A percentile compares a stretch with the other conserved stretches of the same genome.
Evolutionary conservation across 2,113 vertebrate species (phyloP).

Genomic region (Mugil cephalus): DNA sequence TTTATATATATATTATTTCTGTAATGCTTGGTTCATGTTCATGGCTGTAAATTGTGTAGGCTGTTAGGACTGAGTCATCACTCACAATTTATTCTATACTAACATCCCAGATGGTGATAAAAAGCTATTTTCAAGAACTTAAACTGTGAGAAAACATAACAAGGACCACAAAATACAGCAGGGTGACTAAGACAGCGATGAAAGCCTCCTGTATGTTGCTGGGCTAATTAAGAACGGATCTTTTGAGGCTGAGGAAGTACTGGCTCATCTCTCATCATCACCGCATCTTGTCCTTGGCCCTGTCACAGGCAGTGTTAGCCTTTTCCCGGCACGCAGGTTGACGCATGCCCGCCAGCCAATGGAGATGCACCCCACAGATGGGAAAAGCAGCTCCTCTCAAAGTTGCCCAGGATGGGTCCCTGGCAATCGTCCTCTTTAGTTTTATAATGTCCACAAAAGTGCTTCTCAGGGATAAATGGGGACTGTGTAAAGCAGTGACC

Average conservation of each 20-base stretch:
- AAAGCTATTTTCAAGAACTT: conserved; percentile 19
- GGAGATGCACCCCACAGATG: conserved; percentile 73
- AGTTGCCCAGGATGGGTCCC: conserved; percentile 37
- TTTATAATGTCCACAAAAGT: conserved; percentile 56
- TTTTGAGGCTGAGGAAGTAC: conserved; percentile 48
- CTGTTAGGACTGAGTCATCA: conserved; percentile 48
- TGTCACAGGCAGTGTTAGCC: conserved; percentile 37
- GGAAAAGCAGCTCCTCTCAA: conserved; percentile 67
- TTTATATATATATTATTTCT: conserved; percentile 3
- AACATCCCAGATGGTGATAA: conserved; percentile 45
- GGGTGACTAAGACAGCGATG: conserved; percentile 31
- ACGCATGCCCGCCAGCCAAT: conserved; percentile 57
- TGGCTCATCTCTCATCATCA: conserved; percentile 48
- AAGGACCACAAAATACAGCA: conserved; percentile 24
- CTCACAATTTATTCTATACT: conserved; percentile 16
- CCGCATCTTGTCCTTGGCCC: conserved; percentile 50
- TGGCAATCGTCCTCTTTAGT: conserved; percentile 64
- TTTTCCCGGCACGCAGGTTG: conserved; percentile 61
- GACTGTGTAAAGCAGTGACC: conserved; percentile 56
- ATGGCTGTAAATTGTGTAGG: conserved; percentile 48
- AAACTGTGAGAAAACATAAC: conserved; percentile 20
- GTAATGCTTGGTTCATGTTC: conserved; percentile 22
- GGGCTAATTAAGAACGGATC: conserved; percentile 53
- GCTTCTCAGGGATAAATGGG: conserved; percentile 56
- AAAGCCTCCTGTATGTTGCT: conserved; percentile 37